phyloP scores from a whole-genome alignment of 2,113 vertebrate genomes.

The Cryptotis parvus region DNA sequence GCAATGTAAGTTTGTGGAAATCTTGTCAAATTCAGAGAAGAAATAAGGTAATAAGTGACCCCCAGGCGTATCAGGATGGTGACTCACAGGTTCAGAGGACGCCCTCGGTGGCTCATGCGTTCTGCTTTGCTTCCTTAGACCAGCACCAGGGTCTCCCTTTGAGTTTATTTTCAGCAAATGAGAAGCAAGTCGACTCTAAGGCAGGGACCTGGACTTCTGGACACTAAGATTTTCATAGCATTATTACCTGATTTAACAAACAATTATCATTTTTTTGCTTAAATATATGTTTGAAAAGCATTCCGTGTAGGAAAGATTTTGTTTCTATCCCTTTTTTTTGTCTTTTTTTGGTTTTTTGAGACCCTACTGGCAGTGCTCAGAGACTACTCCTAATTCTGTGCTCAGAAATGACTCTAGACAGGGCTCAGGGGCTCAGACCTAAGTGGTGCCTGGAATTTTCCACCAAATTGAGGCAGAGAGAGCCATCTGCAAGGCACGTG shows the following conservation, averaged over 20 bases:
- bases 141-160: background rate
- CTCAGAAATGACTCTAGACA: too few relatives aligned
- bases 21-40: background rate
- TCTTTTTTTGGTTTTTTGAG: background rate
- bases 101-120: background rate
- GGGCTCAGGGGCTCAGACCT: too few relatives aligned
- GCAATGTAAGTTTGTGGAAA: background rate
- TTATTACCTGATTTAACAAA: background rate
- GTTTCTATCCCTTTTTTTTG: background rate
- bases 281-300: constrained; percentile 23
- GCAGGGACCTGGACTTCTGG: background rate
- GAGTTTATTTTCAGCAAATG: background rate
- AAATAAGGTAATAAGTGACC: background rate
- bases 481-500: too few relatives aligned
- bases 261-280: constrained; percentile 14
- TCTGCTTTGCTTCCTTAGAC: background rate
- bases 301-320: background rate
- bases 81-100: background rate
- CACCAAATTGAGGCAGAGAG: too few relatives aligned
- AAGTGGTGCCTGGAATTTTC: too few relatives aligned
- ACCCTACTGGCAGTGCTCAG: too few relatives aligned
- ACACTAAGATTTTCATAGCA: background rate
- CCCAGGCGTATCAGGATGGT: background rate
- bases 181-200: background rate
- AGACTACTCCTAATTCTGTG: too few relatives aligned